phyloP scores from a whole-genome alignment of 2,797 vertebrate genomes.

The Spinibarbus caldwelli region DNA sequence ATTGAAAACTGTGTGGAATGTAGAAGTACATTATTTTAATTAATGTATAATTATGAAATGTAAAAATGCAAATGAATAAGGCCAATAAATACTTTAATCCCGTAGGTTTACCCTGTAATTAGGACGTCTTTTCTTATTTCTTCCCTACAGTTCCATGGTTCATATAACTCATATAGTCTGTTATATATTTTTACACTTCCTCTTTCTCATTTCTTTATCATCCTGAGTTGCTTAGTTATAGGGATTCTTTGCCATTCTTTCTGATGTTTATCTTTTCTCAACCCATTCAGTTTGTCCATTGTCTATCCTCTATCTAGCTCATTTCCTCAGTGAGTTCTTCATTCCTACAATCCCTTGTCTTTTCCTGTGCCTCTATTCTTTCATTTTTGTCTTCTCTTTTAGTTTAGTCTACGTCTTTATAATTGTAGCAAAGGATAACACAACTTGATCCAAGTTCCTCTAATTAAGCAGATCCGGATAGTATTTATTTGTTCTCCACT shows the following conservation, averaged over 20 bases:
- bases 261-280: slow-evolving; percentile 22
- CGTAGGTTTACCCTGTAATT: slow-evolving; percentile 27
- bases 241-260: slow-evolving; percentile 30
- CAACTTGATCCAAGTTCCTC: slow-evolving; percentile 6
- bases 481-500: slow-evolving; percentile 9
- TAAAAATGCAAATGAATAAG: slow-evolving; percentile 38
- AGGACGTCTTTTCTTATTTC: slow-evolving; percentile 22
- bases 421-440: slow-evolving; percentile 6
- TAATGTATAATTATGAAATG: slow-evolving; percentile 27
- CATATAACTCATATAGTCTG: slow-evolving; percentile 1
- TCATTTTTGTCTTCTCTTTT: slow-evolving; percentile 38
- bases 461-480: slow-evolving; percentile 9
- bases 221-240: not conserved
- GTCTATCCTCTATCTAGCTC: not conserved
- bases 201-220: slow-evolving; percentile 5
- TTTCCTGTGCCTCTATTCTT: slow-evolving; percentile 24
- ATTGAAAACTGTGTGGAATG: slow-evolving; percentile 8
- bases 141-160: slow-evolving; percentile 11
- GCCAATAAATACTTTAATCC: not conserved
- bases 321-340: slow-evolving; percentile 14
- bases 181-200: slow-evolving; percentile 1
- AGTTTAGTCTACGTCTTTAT: slow-evolving; percentile 15
- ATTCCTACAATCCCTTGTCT: slow-evolving; percentile 10
- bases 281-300: slow-evolving; percentile 17
- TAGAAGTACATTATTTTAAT: slow-evolving; percentile 29